Evolutionary conservation across 1,140 invertebrate genomes (phyloP).

Genomic region (Tribolium madens): DNA sequence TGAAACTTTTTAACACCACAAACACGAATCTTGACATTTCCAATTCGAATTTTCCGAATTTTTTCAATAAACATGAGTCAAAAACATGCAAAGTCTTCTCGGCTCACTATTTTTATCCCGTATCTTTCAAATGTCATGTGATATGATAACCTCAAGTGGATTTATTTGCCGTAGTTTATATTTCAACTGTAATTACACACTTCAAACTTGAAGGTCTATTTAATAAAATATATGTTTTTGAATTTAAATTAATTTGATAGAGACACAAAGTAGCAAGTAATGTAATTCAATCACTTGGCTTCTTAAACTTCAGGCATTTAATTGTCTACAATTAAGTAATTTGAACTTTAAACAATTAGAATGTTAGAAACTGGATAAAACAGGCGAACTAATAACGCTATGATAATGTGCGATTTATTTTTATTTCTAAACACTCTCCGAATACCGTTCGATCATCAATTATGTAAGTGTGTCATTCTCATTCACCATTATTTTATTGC

Average conservation of each 20-base stretch:
- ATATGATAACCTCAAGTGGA: constrained; percentile 20
- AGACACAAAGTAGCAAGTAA: background rate
- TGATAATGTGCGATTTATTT: background rate
- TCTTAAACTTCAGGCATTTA: background rate
- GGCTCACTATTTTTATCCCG: constrained; percentile 8
- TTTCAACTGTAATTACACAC: background rate
- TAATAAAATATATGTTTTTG: background rate
- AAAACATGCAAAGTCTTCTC: background rate
- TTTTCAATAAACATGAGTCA: background rate
- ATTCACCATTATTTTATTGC: background rate
- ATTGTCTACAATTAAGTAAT: background rate
- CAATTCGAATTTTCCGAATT: background rate
- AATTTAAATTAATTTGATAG: background rate
- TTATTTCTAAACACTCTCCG: background rate
- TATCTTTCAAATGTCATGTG: constrained; percentile 8
- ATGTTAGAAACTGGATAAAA: background rate
- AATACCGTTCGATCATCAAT: background rate
- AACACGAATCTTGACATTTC: background rate
- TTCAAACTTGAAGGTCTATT: background rate
- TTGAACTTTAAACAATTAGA: background rate
- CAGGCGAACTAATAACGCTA: background rate
- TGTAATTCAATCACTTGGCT: background rate
- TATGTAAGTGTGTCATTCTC: background rate
- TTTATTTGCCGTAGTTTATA: background rate
- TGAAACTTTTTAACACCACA: constrained; percentile 1